Conservation (phyloP, 2,888 invertebrate genomes). For the Carabus problematicus region DNA sequence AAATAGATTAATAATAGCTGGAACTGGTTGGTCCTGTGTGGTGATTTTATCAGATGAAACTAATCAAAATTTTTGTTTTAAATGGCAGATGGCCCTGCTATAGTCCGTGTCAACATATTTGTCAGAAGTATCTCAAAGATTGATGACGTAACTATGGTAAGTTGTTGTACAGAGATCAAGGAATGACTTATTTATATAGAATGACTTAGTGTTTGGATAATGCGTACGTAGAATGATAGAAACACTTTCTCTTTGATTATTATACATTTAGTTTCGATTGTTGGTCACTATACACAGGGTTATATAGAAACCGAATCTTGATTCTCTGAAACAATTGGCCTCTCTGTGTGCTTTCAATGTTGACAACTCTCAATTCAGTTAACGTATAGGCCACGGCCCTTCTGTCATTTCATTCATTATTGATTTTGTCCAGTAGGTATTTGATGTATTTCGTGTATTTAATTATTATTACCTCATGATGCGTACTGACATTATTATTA, state of each 20-base stretch:
- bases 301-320: conserved; percentile 24
- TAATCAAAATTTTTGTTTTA: conserved; percentile 49
- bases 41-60: conserved; percentile 37
- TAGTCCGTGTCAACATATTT: conserved; percentile 97
- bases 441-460: conserved; percentile 34
- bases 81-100: conserved; percentile 87
- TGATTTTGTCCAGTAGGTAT: conserved; percentile 13
- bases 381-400: not conserved
- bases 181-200: conserved; percentile 38
- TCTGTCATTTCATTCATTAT: not conserved
- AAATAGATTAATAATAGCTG: conserved; percentile 19
- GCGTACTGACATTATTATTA: conserved; percentile 21
- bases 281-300: conserved; percentile 22
- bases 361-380: conserved; percentile 17
- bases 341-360: conserved; percentile 43
- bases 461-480: conserved; percentile 35
- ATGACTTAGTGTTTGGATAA: conserved; percentile 41
- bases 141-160: conserved; percentile 99
- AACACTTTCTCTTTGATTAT: conserved; percentile 41
- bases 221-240: conserved; percentile 38
- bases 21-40: conserved; percentile 43
- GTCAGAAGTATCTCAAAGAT: conserved; percentile 99
- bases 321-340: conserved; percentile 32
- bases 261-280: conserved; percentile 35
- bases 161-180: conserved; percentile 61